phyloP scores from a whole-genome alignment of 2,797 vertebrate genomes.

The Stomatorhinus walkeri region DNA sequence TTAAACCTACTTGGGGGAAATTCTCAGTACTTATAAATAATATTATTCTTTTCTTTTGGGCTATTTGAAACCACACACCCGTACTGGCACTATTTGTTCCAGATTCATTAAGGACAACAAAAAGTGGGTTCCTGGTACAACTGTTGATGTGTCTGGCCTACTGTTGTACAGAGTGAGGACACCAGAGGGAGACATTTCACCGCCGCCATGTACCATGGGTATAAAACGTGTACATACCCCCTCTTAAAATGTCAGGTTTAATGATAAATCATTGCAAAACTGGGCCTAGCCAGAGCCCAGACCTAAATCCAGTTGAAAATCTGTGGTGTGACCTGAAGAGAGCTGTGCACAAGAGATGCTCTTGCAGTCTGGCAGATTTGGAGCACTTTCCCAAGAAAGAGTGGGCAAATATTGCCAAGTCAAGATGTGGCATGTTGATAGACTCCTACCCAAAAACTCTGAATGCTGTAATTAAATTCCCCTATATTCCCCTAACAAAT shows the following conservation, averaged over 20 bases:
- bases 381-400: neutral
- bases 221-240: neutral
- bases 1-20: neutral
- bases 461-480: neutral
- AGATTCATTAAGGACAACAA: neutral
- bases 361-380: neutral
- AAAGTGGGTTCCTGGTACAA: neutral
- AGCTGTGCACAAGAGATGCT: neutral
- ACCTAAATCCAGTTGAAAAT: neutral
- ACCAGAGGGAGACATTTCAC: neutral
- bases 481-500: no score
- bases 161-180: neutral
- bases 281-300: neutral
- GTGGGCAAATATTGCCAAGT: neutral
- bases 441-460: neutral
- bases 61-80: neutral
- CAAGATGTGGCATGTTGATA: neutral
- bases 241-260: neutral
- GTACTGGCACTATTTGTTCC: neutral
- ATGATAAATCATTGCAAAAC: neutral
- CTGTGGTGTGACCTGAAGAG: neutral
- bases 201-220: neutral
- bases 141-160: neutral
- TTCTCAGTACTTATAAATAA: neutral
- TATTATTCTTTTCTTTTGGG: neutral